Base-by-base conservation (phyloP, 2,113 vertebrate genomes). In the Monopterus albus region DNA sequence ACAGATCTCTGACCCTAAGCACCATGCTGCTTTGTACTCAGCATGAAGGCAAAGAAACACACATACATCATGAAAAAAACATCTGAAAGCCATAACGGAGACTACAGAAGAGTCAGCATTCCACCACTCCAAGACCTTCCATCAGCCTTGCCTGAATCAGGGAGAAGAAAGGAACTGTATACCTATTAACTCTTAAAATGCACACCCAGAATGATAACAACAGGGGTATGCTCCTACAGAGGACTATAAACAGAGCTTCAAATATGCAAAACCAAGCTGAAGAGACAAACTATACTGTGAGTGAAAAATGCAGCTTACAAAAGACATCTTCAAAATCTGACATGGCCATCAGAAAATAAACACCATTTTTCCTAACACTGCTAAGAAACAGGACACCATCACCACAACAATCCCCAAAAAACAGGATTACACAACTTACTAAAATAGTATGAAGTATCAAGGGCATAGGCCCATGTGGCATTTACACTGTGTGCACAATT, bases 31-130 rank as follows among this genome's bases (percentile, higher is more conserved):
- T 85, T 75, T 79, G 69, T 64, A 64, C 64, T 64, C 73, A 81
- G 82, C 40, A 4, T 76, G 83, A 79, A 72, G 72, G 61, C 46
- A 51, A 45, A 66, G 25, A 53, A 60, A 65, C 65, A 78, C 50
- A 69, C 70, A 47, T 17, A 75, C n/a, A 42, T 67, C 64, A 45
- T 56, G 9, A 78, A 66, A 71, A 67, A 67, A 70, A 83, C 81
- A 81, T 81, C 72, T 85, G 83, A 80, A 82, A 83, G 78, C 65
- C 58, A 85, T 84, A 74, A 88, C 36, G n/a, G 46, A 63, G 18
- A 51, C 39, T 51, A 39, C 9, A 57, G 20, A 64, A 55, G 60
- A 52, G 57, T 75, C 51, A 62, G 58, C 36, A 67, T 63, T 67
- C 42, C 25, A 50, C 51, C 52, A 18, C 29, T 31, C 66, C 46